Evolutionary conservation across 2,113 vertebrate genomes (phyloP).

Genomic region (Scopus umbretta): DNA sequence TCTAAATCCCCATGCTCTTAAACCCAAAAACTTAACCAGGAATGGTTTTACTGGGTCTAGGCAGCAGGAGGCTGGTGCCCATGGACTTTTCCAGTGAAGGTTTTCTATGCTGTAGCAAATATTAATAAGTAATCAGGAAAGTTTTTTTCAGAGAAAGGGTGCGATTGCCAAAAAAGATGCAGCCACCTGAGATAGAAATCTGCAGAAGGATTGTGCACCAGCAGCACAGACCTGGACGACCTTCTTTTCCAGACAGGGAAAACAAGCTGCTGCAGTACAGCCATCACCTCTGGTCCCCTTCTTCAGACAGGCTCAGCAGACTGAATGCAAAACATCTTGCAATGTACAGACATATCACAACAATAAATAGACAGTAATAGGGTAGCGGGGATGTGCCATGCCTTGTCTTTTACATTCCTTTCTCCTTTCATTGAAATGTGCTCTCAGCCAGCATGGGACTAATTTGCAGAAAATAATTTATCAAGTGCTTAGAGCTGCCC

Average conservation of each 20-base stretch:
- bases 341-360: rapidly evolving
- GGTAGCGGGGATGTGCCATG: no score
- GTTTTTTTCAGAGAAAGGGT: neutral
- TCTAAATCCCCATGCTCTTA: neutral
- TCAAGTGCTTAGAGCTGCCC: neutral
- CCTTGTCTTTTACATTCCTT: neutral
- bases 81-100: neutral
- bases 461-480: neutral
- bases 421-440: neutral
- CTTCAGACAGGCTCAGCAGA: neutral
- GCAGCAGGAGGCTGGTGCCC: neutral
- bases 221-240: neutral
- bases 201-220: rapidly evolving
- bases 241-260: neutral
- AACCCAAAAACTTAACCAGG: neutral
- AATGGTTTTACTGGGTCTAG: neutral
- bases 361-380: rapidly evolving
- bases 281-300: neutral
- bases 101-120: neutral
- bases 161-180: neutral
- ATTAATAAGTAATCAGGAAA: neutral
- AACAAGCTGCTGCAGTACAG: neutral
- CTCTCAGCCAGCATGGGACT: neutral
- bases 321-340: rapidly evolving
- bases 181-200: neutral